phyloP scores from a whole-genome alignment of 2,888 invertebrate genomes.

The Tineola bisselliella region DNA sequence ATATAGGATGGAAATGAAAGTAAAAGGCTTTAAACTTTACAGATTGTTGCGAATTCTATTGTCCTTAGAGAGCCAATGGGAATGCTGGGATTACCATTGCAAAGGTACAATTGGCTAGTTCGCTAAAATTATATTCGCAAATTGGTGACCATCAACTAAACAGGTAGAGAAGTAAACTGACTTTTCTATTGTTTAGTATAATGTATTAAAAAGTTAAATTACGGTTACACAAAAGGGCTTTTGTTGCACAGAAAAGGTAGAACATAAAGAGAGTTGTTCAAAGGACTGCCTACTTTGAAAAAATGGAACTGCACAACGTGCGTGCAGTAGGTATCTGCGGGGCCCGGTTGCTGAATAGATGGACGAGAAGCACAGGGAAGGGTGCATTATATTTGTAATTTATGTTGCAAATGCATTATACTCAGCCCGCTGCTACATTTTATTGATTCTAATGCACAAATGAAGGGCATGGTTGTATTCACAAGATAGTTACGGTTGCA shows the following conservation, averaged over 20 bases:
- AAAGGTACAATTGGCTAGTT: constrained; percentile 49
- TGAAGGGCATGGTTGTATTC: constrained; percentile 21
- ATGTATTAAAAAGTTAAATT: neutral
- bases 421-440: constrained; percentile 31
- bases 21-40: neutral
- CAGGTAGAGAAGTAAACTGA: constrained; percentile 4
- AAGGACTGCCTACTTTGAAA: constrained; percentile 51
- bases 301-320: constrained; percentile 27
- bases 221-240: constrained; percentile 39
- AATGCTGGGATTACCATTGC: constrained; percentile 25
- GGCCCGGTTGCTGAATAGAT: constrained; percentile 40
- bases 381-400: constrained; percentile 60
- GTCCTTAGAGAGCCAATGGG: constrained; percentile 39
- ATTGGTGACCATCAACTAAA: constrained; percentile 16
- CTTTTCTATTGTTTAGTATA: neutral
- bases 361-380: constrained; percentile 47
- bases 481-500: neutral
- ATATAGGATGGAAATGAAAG: neutral
- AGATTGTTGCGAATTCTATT: constrained; percentile 5
- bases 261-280: constrained; percentile 49
- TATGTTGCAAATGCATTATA: constrained; percentile 39
- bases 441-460: constrained; percentile 48
- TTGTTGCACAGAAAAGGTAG: constrained; percentile 56
- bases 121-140: constrained; percentile 63
- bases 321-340: constrained; percentile 33